Evolutionary conservation across 2,888 invertebrate genomes (phyloP).

Genomic region (Anarsia innoxiella): DNA sequence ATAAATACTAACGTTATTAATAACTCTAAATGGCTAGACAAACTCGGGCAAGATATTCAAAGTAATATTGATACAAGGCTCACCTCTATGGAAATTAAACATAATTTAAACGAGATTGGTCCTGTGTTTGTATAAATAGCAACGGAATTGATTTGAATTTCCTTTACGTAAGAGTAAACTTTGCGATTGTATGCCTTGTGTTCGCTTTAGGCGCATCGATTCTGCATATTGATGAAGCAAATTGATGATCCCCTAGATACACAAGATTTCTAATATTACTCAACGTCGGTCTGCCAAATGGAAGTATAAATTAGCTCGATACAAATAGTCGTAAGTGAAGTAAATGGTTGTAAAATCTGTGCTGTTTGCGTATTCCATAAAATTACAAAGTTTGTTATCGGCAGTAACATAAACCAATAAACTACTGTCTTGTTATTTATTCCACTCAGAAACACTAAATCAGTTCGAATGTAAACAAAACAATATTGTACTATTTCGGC

Average conservation of each 20-base stretch:
- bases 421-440: too few relatives aligned
- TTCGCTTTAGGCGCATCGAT: conserved; percentile 9
- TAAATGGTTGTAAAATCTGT: conserved; percentile 12
- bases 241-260: conserved; percentile 6
- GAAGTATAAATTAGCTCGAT: conserved; percentile 4
- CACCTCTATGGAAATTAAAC: conserved; percentile 13
- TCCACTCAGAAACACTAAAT: too few relatives aligned
- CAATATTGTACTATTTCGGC: too few relatives aligned
- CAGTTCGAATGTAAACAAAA: too few relatives aligned
- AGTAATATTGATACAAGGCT: conserved; percentile 4
- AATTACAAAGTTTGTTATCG: too few relatives aligned
- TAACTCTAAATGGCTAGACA: background rate
- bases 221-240: conserved; percentile 4
- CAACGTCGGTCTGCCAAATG: conserved; percentile 7
- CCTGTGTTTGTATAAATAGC: background rate
- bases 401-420: too few relatives aligned
- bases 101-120: conserved; percentile 11
- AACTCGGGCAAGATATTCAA: conserved; percentile 6
- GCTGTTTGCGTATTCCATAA: too few relatives aligned
- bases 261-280: conserved; percentile 11
- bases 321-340: conserved; percentile 1
- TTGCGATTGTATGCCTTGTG: conserved; percentile 2
- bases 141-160: conserved; percentile 9
- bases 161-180: conserved; percentile 8
- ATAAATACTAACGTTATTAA: too few relatives aligned